Evolutionary conservation across 1,140 invertebrate species (phyloP).

Genomic region (Drosophila elegans): DNA sequence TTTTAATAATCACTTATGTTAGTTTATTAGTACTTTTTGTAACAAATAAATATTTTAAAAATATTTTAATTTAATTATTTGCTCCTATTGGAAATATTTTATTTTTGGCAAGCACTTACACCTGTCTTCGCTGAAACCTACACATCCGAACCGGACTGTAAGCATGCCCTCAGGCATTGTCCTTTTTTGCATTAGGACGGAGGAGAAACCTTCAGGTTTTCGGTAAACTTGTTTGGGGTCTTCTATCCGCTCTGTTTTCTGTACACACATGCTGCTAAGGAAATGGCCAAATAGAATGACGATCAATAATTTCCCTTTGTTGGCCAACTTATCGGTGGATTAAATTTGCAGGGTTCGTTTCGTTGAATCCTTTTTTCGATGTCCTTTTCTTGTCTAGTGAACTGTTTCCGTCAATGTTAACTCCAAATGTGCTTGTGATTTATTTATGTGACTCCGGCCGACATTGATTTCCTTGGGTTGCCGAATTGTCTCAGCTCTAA

Average conservation of each 20-base stretch:
- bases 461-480: constrained; percentile 31
- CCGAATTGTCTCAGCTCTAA: constrained; percentile 52
- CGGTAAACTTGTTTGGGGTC: constrained; percentile 59
- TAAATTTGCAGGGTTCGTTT: constrained; percentile 64
- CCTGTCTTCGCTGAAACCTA: constrained; percentile 1
- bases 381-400: constrained; percentile 48
- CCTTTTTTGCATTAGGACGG: constrained; percentile 55
- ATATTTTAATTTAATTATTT: no score
- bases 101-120: not conserved
- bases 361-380: constrained; percentile 37
- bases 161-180: constrained; percentile 15
- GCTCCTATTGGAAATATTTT: not conserved
- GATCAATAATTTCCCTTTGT: constrained; percentile 73
- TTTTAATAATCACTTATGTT: no score
- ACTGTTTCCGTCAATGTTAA: constrained; percentile 33
- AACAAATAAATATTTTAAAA: no score
- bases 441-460: constrained; percentile 52
- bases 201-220: constrained; percentile 40
- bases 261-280: constrained; percentile 32
- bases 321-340: constrained; percentile 64
- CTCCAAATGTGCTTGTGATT: constrained; percentile 51
- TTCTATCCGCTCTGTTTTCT: constrained; percentile 12
- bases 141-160: constrained; percentile 19
- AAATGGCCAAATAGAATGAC: constrained; percentile 72
- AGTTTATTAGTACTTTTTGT: no score